A percentile compares a stretch with the other conserved stretches of the same genome.
Evolutionary conservation across 1,140 invertebrate genomes (phyloP).

Genomic region (Lasioglossum albipes): DNA sequence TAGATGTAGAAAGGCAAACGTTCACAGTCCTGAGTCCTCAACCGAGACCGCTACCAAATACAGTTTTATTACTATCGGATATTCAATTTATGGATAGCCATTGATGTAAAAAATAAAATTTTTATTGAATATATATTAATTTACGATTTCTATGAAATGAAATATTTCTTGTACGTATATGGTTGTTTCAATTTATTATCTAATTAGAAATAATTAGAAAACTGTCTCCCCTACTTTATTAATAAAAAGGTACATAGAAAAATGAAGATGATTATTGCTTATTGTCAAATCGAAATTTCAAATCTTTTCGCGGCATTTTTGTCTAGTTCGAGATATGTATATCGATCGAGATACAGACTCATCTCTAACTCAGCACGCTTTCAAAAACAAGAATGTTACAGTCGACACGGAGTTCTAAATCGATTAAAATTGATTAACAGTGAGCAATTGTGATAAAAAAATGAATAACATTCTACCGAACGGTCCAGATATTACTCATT

Average conservation of each 20-base stretch:
- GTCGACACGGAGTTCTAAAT: background rate
- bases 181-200: background rate
- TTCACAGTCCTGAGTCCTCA: conserved; percentile 95
- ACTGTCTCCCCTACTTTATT: too few relatives aligned
- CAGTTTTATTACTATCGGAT: conserved; percentile 89
- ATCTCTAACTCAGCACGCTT: background rate
- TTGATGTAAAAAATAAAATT: conserved; percentile 63
- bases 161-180: background rate
- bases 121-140: background rate
- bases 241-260: too few relatives aligned
- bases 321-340: background rate
- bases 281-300: too few relatives aligned
- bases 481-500: conserved; percentile 47
- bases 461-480: conserved; percentile 33
- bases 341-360: background rate
- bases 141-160: background rate
- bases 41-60: conserved; percentile 93
- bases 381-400: background rate
- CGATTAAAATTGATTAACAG: background rate
- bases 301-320: background rate
- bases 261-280: too few relatives aligned
- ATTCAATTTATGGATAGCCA: conserved; percentile 94
- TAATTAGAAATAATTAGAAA: too few relatives aligned
- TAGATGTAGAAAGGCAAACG: conserved; percentile 92
- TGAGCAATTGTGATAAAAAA: background rate